phyloP scores from a whole-genome alignment of 2,113 vertebrate species.

The Scolopax mira region DNA sequence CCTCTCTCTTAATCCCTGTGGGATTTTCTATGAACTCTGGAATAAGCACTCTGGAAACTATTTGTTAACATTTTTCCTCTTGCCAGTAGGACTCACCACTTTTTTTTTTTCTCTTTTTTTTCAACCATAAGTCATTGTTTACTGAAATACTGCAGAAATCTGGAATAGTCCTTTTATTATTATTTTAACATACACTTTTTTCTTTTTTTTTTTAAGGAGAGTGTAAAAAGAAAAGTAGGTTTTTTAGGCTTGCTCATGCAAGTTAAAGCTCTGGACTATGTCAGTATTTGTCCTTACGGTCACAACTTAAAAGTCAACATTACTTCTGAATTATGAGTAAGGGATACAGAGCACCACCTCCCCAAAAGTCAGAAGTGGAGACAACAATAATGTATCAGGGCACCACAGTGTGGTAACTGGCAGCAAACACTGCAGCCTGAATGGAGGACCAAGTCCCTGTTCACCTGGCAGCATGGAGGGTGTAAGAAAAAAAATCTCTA shows the following conservation, averaged over 20 bases:
- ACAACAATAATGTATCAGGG: background rate
- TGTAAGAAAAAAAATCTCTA: background rate
- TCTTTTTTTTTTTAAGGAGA: background rate
- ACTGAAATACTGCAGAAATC: background rate
- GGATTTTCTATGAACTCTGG: background rate
- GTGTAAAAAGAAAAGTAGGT: background rate
- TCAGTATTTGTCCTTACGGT: background rate
- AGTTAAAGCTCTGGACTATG: background rate
- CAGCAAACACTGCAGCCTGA: background rate
- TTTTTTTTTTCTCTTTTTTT: background rate
- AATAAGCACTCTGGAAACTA: background rate
- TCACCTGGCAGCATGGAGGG: background rate
- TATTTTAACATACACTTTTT: background rate
- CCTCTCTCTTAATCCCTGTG: background rate
- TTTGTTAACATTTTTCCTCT: background rate
- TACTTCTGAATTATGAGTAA: background rate
- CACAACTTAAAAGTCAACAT: background rate
- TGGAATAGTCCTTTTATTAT: background rate
- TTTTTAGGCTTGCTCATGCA: background rate
- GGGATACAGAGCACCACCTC: background rate
- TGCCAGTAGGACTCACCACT: background rate
- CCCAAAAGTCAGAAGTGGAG: background rate
- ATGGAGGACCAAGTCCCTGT: background rate
- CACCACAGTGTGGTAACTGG: background rate
- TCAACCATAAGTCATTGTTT: background rate